Evolutionary conservation across 1,140 invertebrate genomes (phyloP).

Genomic region (Telenomus remus): DNA sequence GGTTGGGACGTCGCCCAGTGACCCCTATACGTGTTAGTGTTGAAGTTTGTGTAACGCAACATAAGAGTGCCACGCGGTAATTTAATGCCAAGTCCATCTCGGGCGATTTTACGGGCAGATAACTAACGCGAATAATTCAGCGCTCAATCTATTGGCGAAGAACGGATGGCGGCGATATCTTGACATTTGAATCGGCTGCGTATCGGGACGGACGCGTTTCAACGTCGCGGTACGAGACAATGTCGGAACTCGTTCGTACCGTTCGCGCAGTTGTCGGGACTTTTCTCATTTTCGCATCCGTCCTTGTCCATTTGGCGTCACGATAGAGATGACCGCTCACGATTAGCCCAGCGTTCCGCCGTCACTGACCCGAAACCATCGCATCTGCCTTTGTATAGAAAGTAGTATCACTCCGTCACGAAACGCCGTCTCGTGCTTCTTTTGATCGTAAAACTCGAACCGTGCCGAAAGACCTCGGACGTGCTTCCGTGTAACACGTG

Average conservation of each 20-base stretch:
- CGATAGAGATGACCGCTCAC: conserved; percentile 50
- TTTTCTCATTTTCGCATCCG: conserved; percentile 54
- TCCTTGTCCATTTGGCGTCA: conserved; percentile 40
- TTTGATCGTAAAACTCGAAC: conserved; percentile 40
- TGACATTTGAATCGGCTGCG: conserved; percentile 58
- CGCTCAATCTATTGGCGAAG: conserved; percentile 57
- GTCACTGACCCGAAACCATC: conserved; percentile 52
- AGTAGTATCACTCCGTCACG: conserved; percentile 53
- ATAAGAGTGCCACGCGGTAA: conserved; percentile 51
- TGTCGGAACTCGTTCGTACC: conserved; percentile 50
- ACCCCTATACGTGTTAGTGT: neutral
- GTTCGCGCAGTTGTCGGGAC: conserved; percentile 29
- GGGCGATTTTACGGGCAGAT: conserved; percentile 55
- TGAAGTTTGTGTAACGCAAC: conserved; percentile 30
- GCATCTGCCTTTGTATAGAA: conserved; percentile 45
- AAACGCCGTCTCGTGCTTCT: conserved; percentile 40
- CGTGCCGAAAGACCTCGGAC: conserved; percentile 34
- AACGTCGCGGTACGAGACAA: conserved; percentile 46
- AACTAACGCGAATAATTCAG: conserved; percentile 60
- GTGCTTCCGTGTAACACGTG: conserved; percentile 46
- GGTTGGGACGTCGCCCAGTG: neutral
- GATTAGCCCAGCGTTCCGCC: conserved; percentile 39
- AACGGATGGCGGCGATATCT: conserved; percentile 56
- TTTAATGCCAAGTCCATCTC: conserved; percentile 55
- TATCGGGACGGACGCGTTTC: conserved; percentile 40